Evolutionary conservation across 1,140 invertebrate species (phyloP), one percentile per base, ranked within the genome.

Genomic region (Drusus annulatus): DNA sequence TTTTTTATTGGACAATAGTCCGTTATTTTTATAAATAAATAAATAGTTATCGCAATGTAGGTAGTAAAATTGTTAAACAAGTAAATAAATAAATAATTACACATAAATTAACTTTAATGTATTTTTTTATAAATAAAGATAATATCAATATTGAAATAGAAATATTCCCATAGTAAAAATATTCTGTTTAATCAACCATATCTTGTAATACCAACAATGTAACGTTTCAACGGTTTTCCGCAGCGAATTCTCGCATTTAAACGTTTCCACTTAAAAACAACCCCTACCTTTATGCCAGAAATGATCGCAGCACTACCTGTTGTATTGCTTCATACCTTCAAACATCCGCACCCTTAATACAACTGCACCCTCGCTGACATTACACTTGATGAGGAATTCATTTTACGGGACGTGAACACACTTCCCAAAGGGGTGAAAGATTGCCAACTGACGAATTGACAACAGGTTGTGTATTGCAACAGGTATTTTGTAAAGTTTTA

Each of bases 341-440:
- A 2, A 17, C 56, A 17, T 56, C 54, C 10, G 10, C 56, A 60
- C 56, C 56, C 56, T 19, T 17, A 45, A 45, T 13, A 13, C 36
- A 45, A 45, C 8, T 45, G 2, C 36, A 45, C 36, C 36, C 36
- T 45, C 36, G 36, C 36, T 45, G 13, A 13, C 2, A 60, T 13
- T 13, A 23, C 56, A 60, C 56, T 60, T 60, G 56, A 60, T 13
- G 56, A 60, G 56, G 56, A 60, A 60, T 60, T 60, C 56, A 60
- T 60, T 60, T 60, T 60, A 60, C 56, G 56, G 56, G 56, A 60
- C 8, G 56, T 60, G 56, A 60, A 17, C 56, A 60, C 56, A 13
- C 56, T 60, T 60, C 56, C 56, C 8, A 19, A 8, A 19, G 56
- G 56, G 56, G 19, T 7, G 19, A n/a, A 19, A 17, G 1, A 56